Base-by-base conservation (phyloP, 1,140 invertebrate species). In the Mercenaria mercenaria region DNA sequence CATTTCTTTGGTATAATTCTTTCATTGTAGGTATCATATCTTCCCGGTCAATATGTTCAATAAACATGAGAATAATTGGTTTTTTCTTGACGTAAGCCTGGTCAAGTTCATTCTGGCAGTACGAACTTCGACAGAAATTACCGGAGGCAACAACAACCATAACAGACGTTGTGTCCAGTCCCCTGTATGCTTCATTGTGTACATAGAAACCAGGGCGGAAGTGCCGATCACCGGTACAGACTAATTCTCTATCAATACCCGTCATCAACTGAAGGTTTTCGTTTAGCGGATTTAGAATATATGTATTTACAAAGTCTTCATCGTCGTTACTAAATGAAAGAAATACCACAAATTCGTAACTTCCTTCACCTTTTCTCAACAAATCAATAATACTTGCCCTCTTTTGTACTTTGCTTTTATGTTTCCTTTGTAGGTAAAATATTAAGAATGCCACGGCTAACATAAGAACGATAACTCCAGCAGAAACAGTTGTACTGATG, bases 1-100 rank as follows among this genome's bases (percentile, higher is more conserved):
- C 80, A 32, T 64, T 82, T 3, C 15, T 39, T 50, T 67, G 47
- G 80, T 82, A 82, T 32, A 82, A 26, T 29, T 82, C 80, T 67
- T 43, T 64, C 80, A 82, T 82, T 43, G 80, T 82, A 0, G 34
- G 52, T 29, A n/a, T 2, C 80, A 82, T 64, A 37, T 67, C 3
- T 2, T 82, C 37, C 43, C 43, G 52, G 0, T 67, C 37, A 18
- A 82, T 41, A 29, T 64, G 37, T 29, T 82, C 80, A n/a, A 52
- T 82, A 15, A 82, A 41, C 61, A 82, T 64, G 11, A 82, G 41
- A n/a, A 82, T 39, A 20, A 82, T 59, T 20, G 80, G 56, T 43
- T 64, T 82, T 29, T 26, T 50, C 37, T 41, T 67, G 0, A 82
- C 41, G 47, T 26, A 32, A 29, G 80, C 52, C 20, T 82, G 50